Evolutionary conservation across 2,797 vertebrate genomes (phyloP).

Genomic region (Lagothrix lagotricha): DNA sequence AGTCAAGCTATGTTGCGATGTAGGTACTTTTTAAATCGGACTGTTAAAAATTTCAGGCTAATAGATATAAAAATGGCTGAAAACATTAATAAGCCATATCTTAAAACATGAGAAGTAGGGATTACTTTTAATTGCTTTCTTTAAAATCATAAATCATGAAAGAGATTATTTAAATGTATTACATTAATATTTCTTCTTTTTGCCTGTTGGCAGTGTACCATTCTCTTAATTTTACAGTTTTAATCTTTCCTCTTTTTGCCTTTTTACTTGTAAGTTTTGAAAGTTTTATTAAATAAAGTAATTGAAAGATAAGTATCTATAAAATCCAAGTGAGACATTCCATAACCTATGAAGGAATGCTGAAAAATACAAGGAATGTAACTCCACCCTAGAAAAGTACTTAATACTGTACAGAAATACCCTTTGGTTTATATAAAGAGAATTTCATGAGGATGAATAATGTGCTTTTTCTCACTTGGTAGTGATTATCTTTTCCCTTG

Average conservation of each 20-base stretch:
- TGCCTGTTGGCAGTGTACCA: background rate
- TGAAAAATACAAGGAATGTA: conserved; percentile 47
- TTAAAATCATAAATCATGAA: conserved; percentile 5
- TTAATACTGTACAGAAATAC: conserved; percentile 18
- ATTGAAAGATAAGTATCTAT: background rate
- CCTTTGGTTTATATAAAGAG: conserved; percentile 16
- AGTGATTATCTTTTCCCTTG: conserved; percentile 32
- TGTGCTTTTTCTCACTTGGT: conserved; percentile 45
- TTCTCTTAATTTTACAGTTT: background rate
- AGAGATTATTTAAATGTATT: background rate
- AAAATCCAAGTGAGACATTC: background rate
- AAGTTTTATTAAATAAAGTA: conserved; percentile 45
- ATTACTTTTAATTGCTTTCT: conserved; percentile 30
- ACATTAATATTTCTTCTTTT: background rate
- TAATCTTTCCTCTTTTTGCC: background rate
- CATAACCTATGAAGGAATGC: conserved; percentile 39
- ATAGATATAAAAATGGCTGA: background rate
- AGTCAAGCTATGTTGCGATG: background rate
- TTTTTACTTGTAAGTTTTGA: conserved; percentile 19
- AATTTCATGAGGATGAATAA: conserved; percentile 64
- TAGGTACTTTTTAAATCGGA: background rate
- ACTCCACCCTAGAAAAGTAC: conserved; percentile 42
- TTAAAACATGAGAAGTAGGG: background rate
- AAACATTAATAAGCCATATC: background rate
- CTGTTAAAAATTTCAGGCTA: background rate